Evolutionary conservation across 2,888 invertebrate genomes (phyloP), one percentile per base, ranked within the genome.

Genomic region (Drosophila prolongata): DNA sequence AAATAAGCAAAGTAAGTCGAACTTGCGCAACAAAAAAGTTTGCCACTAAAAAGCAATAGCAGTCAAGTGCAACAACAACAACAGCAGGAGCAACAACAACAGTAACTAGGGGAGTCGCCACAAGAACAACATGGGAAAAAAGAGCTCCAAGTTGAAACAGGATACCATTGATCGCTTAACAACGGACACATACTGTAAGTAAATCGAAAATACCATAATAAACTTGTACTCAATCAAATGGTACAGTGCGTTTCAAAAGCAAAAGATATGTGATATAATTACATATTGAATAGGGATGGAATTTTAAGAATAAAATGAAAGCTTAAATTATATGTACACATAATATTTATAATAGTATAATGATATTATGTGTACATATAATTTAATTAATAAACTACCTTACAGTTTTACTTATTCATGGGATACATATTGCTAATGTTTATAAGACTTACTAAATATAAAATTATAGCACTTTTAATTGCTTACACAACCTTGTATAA

Each of bases 111-210:
- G 40, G 52, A 61, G 34, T 56, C 59, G 37, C 44, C 70, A 50
- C 46, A 76, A 62, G 60, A 57, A 54, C 86, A 94, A 94, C 89
- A 98, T 98, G 98, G 98, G 98, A 90, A 98, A 98, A 95, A 97
- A 97, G 93, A 97, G 97, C 92, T 98, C 98, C 70, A 98, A 98
- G 94, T 95, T 98, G 93, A 98, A 97, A 94, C 96, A 97, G 93
- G 98, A 98, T 93, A 97, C 98, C 90, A 97, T 98, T 92, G 97
- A 97, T 93, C 95, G 97, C 88, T 95, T 98, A 87, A 98, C 97
- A 85, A 96, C 95, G 80, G 97, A 96, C 89, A 98, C 98, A 80
- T 98, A 98, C 93, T 98, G 98, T 98, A 93, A 97, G 97, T 90
- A 89, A 19, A 61, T 30, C 6, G 37, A 49, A 30, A 37, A 14